Conservation (phyloP, 2,888 invertebrate genomes). For the Ditula angustiorana region DNA sequence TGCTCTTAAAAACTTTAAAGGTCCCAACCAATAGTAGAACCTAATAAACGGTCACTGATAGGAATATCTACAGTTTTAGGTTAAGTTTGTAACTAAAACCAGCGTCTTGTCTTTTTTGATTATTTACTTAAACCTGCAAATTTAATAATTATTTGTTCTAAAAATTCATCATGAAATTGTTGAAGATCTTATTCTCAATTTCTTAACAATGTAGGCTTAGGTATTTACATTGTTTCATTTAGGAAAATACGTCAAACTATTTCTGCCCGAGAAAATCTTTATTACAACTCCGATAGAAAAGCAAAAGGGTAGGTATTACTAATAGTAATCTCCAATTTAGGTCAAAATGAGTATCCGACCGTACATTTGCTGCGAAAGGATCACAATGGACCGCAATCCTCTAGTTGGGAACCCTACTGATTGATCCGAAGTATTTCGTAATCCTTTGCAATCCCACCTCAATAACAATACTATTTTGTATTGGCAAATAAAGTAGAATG, state of each 20-base stretch:
- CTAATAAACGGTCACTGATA: too few species aligned
- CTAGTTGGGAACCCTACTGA: constrained; percentile 51
- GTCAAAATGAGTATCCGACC: constrained; percentile 37
- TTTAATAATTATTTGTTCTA: too few species aligned
- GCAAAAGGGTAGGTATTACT: constrained; percentile 38
- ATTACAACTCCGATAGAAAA: constrained; percentile 24
- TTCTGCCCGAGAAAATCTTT: constrained; percentile 21
- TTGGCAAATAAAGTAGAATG: constrained; percentile 8
- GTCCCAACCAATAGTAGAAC: too few species aligned
- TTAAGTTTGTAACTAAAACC: too few species aligned
- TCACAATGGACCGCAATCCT: constrained; percentile 46
- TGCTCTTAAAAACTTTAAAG: too few species aligned
- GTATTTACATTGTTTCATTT: not conserved
- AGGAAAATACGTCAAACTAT: not conserved
- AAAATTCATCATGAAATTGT: too few species aligned
- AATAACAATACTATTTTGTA: constrained; percentile 23
- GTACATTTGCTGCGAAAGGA: constrained; percentile 45
- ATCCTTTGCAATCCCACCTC: constrained; percentile 43
- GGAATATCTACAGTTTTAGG: too few species aligned
- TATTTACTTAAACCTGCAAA: too few species aligned
- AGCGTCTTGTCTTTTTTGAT: too few species aligned
- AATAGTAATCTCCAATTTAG: constrained; percentile 38
- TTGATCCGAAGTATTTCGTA: constrained; percentile 54
- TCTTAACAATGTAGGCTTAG: not conserved
- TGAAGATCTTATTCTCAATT: too few species aligned